Percentiles rank a stretch among this genome's conserved stretches.
These are phyloP conservation scores for Drosophila nikananu DNA, from an alignment of 1,140 invertebrate genomes.

Conservation along the genomic window DNA sequence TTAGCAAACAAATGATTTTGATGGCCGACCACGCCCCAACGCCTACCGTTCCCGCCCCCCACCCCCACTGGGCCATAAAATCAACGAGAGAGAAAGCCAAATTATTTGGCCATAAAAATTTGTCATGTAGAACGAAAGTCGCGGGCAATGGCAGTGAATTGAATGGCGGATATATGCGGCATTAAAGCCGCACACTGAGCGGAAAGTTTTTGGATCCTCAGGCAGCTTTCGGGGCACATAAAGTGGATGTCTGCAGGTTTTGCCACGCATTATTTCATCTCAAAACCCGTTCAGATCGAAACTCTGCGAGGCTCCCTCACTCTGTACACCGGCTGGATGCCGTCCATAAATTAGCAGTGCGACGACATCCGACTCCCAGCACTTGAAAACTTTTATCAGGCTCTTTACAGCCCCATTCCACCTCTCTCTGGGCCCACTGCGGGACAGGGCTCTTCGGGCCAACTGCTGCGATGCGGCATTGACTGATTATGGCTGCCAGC, in stretches of 20 bases:
- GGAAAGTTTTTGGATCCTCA: not conserved
- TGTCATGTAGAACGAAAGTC: conserved; percentile 65
- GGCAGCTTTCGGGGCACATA: not conserved
- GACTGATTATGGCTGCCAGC: conserved; percentile 69
- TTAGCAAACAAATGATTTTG: conserved; percentile 74
- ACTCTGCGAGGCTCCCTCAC: not conserved
- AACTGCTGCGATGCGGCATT: conserved; percentile 61
- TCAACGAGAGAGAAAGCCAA: conserved; percentile 59
- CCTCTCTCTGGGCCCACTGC: not conserved
- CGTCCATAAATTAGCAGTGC: conserved; percentile 67
- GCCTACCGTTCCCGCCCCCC: not conserved
- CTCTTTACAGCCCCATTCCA: conserved; percentile 45
- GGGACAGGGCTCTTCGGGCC: conserved; percentile 23
- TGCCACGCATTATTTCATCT: not conserved
- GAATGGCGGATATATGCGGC: conserved; percentile 37
- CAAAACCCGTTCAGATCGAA: not conserved
- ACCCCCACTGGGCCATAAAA: conserved; percentile 45
- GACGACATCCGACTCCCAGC: conserved; percentile 15
- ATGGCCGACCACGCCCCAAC: conserved; percentile 37
- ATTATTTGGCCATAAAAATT: conserved; percentile 74
- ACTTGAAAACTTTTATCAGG: conserved; percentile 71
- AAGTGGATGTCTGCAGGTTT: not conserved
- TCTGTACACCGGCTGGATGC: conserved; percentile 11
- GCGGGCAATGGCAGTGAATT: conserved; percentile 20
- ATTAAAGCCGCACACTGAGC: conserved; percentile 20